Percentiles rank a stretch among this genome's conserved stretches.
phyloP scores from a whole-genome alignment of 2,888 invertebrate genomes.

The Salticus scenicus region DNA sequence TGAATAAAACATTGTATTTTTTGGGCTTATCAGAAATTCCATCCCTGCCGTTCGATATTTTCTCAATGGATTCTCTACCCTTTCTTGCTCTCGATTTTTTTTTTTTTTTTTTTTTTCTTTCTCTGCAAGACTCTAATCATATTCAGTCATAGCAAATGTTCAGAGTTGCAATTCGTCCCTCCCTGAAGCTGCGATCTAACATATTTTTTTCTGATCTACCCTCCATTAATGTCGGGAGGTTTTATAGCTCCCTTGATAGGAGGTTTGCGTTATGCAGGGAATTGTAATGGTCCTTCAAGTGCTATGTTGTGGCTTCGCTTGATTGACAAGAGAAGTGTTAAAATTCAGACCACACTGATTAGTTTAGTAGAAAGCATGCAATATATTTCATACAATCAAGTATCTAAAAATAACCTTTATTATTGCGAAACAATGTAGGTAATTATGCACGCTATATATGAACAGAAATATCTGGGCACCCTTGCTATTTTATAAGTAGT shows the following conservation, averaged over 20 bases:
- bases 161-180: not conserved
- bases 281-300: not conserved
- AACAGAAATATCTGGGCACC: no score
- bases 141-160: not conserved
- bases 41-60: not conserved
- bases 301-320: not conserved
- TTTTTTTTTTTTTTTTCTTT: no score
- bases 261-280: not conserved
- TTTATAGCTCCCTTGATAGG: slow-evolving; percentile 5
- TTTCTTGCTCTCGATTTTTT: not conserved
- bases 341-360: no score
- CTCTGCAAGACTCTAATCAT: not conserved
- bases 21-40: not conserved
- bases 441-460: no score
- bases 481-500: no score
- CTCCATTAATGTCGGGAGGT: not conserved
- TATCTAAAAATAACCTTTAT: no score
- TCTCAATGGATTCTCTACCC: not conserved
- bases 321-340: not conserved
- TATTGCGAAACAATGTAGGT: no score
- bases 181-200: not conserved
- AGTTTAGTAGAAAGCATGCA: no score
- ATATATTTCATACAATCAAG: no score
- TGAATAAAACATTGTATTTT: slow-evolving; percentile 12
- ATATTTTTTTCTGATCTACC: not conserved